Evolutionary conservation across 2,888 invertebrate species (phyloP), one percentile per base, ranked within the genome.

Genomic region (Trileptium ribeirensis): DNA sequence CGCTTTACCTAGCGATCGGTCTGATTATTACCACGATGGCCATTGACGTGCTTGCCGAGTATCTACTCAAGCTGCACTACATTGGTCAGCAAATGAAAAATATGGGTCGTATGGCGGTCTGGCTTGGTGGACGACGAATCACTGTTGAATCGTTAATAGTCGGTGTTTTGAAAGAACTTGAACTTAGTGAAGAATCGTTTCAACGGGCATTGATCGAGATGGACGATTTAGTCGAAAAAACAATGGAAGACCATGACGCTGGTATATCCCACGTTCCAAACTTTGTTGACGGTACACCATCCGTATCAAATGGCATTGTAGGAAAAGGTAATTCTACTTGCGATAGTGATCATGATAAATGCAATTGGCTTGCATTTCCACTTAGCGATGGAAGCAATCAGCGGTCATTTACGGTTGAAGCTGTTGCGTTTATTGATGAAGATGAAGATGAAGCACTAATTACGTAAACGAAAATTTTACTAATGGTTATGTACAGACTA

Each of bases 11-110:
- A 2, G 39, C 77, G n/a, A n/a, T 75, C 3, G 77, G 77, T 39
- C 39, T 75, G 3, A 75, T 75, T 36, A 75, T 75, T 3, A 75
- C 77, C 77, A 75, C 77, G 29, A 75, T 75, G 77, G 39, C 77
- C 39, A 36, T 75, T 39, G 77, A 75, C 29, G 39, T 75, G 15
- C 77, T 75, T 36, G 77, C 77, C 36, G 77, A 75, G n/a, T 75
- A 75, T 39, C 39, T 75, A 36, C 77, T 36, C 8, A 36, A 39
- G 15, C 39, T 75, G 8, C 77, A 75, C 39, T 75, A 75, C 37
- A n/a, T 75, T n/a, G 77, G 77, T n/a, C 38, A 36, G 8, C 2
- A 38, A 36, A 36, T 75, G n/a, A 75, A 75, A 36, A 29, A 36
- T 24, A 36, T 75, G 34, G 39, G 39, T 36, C n/a, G 36, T 3